phyloP scores from a whole-genome alignment of 2,113 vertebrate species.

The Notiomystis cincta region DNA sequence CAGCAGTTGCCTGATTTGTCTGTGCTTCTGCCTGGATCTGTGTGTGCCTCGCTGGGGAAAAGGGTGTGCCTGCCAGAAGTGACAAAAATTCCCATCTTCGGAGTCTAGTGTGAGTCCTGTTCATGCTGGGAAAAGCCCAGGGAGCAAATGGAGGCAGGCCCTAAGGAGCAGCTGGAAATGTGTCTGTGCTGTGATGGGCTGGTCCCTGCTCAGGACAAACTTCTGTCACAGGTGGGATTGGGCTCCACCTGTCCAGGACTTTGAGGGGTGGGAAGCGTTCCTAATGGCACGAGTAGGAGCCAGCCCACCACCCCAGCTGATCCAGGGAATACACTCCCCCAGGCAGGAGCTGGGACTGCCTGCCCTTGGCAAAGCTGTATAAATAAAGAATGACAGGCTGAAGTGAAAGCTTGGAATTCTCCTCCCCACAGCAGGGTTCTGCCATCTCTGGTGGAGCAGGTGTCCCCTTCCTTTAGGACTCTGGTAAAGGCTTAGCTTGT shows the following conservation, averaged over 20 bases:
- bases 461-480: background rate
- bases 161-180: background rate
- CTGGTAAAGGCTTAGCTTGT: background rate
- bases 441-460: background rate
- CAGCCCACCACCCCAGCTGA: background rate
- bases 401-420: background rate
- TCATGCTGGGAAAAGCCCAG: background rate
- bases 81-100: background rate
- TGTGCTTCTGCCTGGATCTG: background rate
- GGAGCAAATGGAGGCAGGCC: background rate
- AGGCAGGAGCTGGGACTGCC: background rate
- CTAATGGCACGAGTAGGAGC: accelerated
- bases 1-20: background rate
- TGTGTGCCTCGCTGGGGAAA: background rate
- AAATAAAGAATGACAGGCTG: background rate
- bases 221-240: accelerated
- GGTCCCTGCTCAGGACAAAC: background rate
- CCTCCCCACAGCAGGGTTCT: background rate
- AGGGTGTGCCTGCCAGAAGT: background rate
- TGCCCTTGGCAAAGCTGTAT: background rate
- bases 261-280: background rate
- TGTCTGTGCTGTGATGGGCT: background rate
- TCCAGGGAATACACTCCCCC: background rate
- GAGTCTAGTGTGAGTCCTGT: background rate
- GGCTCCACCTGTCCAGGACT: background rate